Conservation (phyloP, 2,888 invertebrate genomes). For the Acanthococcus lagerstroemiae region DNA sequence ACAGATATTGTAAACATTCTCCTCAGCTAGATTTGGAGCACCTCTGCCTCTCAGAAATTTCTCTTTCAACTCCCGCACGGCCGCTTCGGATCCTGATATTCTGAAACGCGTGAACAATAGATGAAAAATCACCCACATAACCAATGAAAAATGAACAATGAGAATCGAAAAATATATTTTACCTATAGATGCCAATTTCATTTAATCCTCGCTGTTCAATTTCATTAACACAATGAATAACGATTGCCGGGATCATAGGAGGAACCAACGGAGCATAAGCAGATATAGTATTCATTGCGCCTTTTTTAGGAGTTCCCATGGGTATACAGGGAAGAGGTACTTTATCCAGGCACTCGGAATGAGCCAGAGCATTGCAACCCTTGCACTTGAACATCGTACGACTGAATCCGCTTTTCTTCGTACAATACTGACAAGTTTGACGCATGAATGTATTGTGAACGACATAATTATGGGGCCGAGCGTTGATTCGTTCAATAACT, state of each 20-base stretch:
- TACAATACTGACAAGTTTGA: slow-evolving; percentile 68
- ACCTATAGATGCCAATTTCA: slow-evolving; percentile 62
- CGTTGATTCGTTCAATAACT: slow-evolving; percentile 35
- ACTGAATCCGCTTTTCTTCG: slow-evolving; percentile 72
- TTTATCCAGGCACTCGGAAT: slow-evolving; percentile 63
- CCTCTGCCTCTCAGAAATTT: slow-evolving; percentile 61
- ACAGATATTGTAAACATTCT: slow-evolving; percentile 78
- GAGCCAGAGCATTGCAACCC: slow-evolving; percentile 63
- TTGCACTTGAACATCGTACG: slow-evolving; percentile 69
- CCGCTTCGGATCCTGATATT: slow-evolving; percentile 66
- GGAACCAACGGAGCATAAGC: slow-evolving; percentile 76
- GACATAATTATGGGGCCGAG: slow-evolving; percentile 55
- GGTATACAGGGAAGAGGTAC: slow-evolving; percentile 75
- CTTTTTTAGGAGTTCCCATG: slow-evolving; percentile 44
- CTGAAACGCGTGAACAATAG: background rate
- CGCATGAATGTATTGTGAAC: slow-evolving; percentile 68
- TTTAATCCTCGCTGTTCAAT: slow-evolving; percentile 78
- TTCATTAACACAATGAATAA: slow-evolving; percentile 91
- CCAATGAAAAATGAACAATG: background rate
- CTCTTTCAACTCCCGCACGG: slow-evolving; percentile 71
- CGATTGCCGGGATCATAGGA: slow-evolving; percentile 88
- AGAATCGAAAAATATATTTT: background rate
- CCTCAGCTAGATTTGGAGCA: slow-evolving; percentile 57
- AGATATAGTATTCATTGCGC: slow-evolving; percentile 25
- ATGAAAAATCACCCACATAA: too few species aligned